Evolutionary conservation across 2,113 vertebrate species (phyloP), one percentile per base, ranked within the genome.

Genomic region (Hyaena hyaena): DNA sequence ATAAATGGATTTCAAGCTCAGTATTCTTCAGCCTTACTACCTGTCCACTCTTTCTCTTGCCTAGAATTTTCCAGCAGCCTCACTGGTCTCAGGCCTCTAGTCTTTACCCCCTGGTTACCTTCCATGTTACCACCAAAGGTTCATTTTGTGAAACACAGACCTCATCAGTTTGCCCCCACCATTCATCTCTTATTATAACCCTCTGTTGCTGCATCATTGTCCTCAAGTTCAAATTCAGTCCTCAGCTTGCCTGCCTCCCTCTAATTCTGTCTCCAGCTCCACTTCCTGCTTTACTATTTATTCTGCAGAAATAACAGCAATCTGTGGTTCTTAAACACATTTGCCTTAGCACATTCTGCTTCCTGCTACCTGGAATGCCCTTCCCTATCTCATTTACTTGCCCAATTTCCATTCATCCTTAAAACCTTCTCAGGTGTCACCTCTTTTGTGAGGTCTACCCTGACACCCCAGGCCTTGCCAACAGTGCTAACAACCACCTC

Each of bases 101-200:
- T 10, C 45, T 48, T n/a, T 68, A 61, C 53, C 68, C 76, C 15
- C 61, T n/a, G 23, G 12, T 26, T n/a, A 68, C 35, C 35, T 68
- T 83, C 43, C 63, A 17, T 8, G 16, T 58, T 31, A 61, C 39
- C 45, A 28, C 4, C 31, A 39, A 45, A 39, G 6, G 4, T 23
- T 39, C 68, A 10, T 92, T 65, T 87, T 55, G 39, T 66, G 91
- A 84, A 80, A 45, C 80, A 69, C 7, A n/a, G 2, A n/a, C 23
- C 12, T 55, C 24, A 11, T 6, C 17, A 11, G 5, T 43, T 77
- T 73, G 48, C 33, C 71, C 16, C 26, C 24, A 2, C 14, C 0
- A 0, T 2, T 11, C 4, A 35, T 7, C 19, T 24, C 24, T 10
- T 28, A 28, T 33, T 39, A 21, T 15, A 39, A 31, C 3, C 35